A percentile compares a stretch with the other conserved stretches of the same genome.
Conservation (phyloP, 1,140 invertebrate species). For the Trichogramma pretiosum region DNA sequence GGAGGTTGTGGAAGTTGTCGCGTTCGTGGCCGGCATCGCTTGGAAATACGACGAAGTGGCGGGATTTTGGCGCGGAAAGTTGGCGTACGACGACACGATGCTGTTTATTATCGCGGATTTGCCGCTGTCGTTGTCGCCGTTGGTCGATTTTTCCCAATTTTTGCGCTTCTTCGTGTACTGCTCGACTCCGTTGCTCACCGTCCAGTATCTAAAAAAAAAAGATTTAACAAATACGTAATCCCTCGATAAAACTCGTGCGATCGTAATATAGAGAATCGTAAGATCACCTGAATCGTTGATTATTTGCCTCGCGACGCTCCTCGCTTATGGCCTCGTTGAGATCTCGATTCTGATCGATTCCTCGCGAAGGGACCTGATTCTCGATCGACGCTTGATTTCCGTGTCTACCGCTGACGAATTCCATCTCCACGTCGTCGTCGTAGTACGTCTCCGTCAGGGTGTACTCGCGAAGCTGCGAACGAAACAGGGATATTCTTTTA, state of each 20-base stretch:
- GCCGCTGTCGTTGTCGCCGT: conserved; percentile 54
- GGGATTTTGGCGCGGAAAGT: conserved; percentile 39
- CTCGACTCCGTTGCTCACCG: conserved; percentile 27
- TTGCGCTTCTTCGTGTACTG: conserved; percentile 10
- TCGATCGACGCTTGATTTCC: conserved; percentile 51
- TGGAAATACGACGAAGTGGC: conserved; percentile 24
- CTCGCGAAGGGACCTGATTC: conserved; percentile 44
- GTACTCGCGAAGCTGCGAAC: conserved; percentile 74
- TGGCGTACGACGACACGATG: conserved; percentile 58
- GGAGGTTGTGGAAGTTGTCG: too few relatives aligned
- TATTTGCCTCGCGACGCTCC: conserved; percentile 59
- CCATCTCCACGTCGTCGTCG: conserved; percentile 61
- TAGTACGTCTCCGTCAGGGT: conserved; percentile 78
- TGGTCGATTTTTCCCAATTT: conserved; percentile 20
- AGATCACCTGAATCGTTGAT: conserved; percentile 43
- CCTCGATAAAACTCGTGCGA: neutral
- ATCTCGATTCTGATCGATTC: conserved; percentile 62
- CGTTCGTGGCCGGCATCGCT: conserved; percentile 11
- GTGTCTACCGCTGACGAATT: conserved; percentile 66
- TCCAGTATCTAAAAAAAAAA: conserved; percentile 36
- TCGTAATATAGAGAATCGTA: neutral
- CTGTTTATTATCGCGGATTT: conserved; percentile 65
- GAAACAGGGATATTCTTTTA: too few relatives aligned
- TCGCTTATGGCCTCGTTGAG: conserved; percentile 69
- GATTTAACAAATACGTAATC: neutral